Evolutionary conservation across 2,888 invertebrate genomes (phyloP).

Genomic region (Achlya flavicornis): DNA sequence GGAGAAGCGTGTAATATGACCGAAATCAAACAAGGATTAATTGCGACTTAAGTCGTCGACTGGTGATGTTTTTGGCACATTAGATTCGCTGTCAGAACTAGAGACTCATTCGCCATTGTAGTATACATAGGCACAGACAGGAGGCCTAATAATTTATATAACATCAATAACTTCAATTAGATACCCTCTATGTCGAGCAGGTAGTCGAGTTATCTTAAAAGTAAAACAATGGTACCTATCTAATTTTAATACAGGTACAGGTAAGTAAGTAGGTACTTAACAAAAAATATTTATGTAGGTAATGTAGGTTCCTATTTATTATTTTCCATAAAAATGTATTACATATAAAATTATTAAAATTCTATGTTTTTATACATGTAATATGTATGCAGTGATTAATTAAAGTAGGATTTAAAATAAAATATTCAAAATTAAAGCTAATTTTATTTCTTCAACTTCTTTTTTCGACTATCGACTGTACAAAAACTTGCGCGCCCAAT

Average conservation of each 20-base stretch:
- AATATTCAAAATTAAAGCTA: slow-evolving; percentile 36
- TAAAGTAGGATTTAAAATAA: slow-evolving; percentile 48
- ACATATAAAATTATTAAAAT: neutral
- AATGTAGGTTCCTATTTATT: slow-evolving; percentile 19
- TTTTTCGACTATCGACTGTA: neutral
- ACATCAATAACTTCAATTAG: neutral
- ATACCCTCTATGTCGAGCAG: neutral
- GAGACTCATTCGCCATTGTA: neutral
- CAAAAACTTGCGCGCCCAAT: neutral
- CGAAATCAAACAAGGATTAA: too few relatives aligned
- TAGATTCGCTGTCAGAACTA: neutral
- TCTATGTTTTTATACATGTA: neutral
- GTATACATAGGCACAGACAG: neutral
- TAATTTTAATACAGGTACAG: neutral
- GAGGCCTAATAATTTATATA: neutral
- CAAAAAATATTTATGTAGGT: neutral
- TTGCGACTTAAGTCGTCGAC: too few relatives aligned
- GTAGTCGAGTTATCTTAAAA: too few relatives aligned
- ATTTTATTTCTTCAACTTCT: neutral
- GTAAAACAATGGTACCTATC: neutral
- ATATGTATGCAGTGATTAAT: slow-evolving; percentile 11
- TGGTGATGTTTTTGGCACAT: neutral
- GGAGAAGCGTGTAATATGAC: too few relatives aligned
- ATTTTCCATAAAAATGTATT: slow-evolving; percentile 14
- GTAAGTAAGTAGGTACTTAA: neutral